phyloP scores from a whole-genome alignment of 1,140 invertebrate species.

The Galendromus occidentalis region DNA sequence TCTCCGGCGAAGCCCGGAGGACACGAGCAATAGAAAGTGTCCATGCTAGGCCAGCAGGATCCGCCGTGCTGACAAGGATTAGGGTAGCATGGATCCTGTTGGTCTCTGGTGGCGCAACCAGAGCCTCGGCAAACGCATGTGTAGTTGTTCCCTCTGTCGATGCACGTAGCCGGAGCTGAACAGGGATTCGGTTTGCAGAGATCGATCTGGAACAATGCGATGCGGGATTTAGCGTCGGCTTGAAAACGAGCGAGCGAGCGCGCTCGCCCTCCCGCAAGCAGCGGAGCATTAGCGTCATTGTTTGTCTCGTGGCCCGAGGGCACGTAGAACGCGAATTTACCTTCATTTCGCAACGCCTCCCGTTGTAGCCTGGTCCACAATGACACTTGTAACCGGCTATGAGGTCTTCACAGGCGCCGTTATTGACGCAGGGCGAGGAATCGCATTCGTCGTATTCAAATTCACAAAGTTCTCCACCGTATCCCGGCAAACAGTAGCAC shows the following conservation, averaged over 20 bases:
- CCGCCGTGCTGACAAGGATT: constrained; percentile 52
- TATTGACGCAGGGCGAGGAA: constrained; percentile 35
- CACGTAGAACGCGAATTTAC: constrained; percentile 16
- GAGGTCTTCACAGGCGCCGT: constrained; percentile 21
- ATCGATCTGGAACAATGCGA: constrained; percentile 36
- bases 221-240: neutral
- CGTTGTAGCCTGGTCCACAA: constrained; percentile 28
- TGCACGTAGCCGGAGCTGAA: constrained; percentile 38
- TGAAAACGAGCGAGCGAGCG: neutral
- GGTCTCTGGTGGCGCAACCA: constrained; percentile 37
- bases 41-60: constrained; percentile 49
- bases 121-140: constrained; percentile 48
- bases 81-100: constrained; percentile 43
- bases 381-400: constrained; percentile 30
- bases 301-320: too few relatives aligned
- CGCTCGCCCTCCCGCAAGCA: too few relatives aligned
- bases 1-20: constrained; percentile 49
- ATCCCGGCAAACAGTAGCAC: constrained; percentile 29
- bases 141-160: constrained; percentile 47
- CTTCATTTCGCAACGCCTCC: constrained; percentile 27
- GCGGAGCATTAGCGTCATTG: too few relatives aligned
- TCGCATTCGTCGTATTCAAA: constrained; percentile 30
- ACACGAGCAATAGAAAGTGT: constrained; percentile 51
- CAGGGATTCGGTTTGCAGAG: constrained; percentile 47
- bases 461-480: constrained; percentile 19